These are phyloP conservation scores for Platorchestia sp. DNA, from an alignment of 1,140 invertebrate species.

Conservation along the genomic window DNA sequence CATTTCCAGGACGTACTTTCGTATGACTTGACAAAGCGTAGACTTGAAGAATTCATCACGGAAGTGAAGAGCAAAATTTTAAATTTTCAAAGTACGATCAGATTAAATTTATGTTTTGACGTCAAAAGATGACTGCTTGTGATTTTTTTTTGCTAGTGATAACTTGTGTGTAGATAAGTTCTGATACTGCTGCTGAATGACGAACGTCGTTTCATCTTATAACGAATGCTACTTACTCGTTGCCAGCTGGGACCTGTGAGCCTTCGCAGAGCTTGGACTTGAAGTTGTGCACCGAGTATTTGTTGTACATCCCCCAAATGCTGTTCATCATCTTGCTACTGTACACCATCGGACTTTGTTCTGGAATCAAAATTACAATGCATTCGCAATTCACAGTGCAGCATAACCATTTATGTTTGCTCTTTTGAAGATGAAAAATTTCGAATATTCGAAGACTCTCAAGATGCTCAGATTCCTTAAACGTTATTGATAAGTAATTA, in stretches of 20 bases:
- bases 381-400: neutral
- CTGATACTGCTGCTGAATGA: too few species aligned
- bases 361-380: neutral
- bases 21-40: too few species aligned
- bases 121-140: too few species aligned
- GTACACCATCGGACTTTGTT: constrained; percentile 79
- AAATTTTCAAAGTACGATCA: neutral
- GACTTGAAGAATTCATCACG: too few species aligned
- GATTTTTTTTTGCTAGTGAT: too few species aligned
- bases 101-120: too few species aligned
- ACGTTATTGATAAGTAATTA: neutral
- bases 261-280: constrained; percentile 72
- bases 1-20: too few species aligned
- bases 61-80: neutral
- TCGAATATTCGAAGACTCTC: neutral
- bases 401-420: neutral
- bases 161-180: too few species aligned
- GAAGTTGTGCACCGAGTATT: constrained; percentile 87
- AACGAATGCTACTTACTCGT: neutral
- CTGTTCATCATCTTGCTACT: constrained; percentile 90
- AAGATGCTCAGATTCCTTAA: neutral
- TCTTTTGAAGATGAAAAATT: neutral
- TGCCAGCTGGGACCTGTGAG: neutral
- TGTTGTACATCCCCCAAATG: constrained; percentile 90
- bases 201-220: neutral